Evolutionary conservation across 1,140 invertebrate genomes (phyloP), one percentile per base, ranked within the genome.

Genomic region (Drosophila guanche): DNA sequence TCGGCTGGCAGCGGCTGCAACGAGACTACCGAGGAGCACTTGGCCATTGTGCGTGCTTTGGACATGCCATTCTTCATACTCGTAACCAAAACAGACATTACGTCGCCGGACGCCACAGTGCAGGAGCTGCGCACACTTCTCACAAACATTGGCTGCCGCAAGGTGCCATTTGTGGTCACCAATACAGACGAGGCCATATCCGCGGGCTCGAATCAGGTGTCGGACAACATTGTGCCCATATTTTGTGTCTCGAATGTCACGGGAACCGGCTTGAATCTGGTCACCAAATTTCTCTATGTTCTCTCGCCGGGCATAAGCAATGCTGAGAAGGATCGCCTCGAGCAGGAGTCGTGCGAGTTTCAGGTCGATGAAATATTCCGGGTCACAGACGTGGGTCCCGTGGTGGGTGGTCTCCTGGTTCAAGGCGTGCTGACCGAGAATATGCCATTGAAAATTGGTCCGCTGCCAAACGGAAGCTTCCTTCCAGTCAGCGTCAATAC

Each of bases 221-320:
- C 93, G 6, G 93, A 94, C 29, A 94, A 95, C 52, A 93, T 95
- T 54, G 94, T 97, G 43, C 97, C 98, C 7, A 96, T 99, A 73
- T 98, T 99, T 91, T 95, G 94, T 51, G 95, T 99, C n/a, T 99
- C 98, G n/a, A 97, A 96, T 91, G 98, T 99, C 0, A 97, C 95
- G 12, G 98, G 98, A 2, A 93, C 94, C 55, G 97, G 97, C 7
- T 92, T 98, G 3, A 94, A 95, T 74, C 92, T 96, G 29, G 92
- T 98, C 2, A 96, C 96, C 58, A 95, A 94, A 54, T 98, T 97
- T 91, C 92, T 97, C 14, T 94, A 96, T 91, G 92, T 95, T 40
- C 80, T 96, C 5, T 95, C 96, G 20, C 95, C 96, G 6, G 94
- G 94, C 40, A 93, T 95, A 53, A 95, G 93, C 76, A 92, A 93